These are phyloP conservation scores for Lethenteron camtschaticum DNA, from an alignment of 2,113 vertebrate genomes.

Conservation along the genomic window DNA sequence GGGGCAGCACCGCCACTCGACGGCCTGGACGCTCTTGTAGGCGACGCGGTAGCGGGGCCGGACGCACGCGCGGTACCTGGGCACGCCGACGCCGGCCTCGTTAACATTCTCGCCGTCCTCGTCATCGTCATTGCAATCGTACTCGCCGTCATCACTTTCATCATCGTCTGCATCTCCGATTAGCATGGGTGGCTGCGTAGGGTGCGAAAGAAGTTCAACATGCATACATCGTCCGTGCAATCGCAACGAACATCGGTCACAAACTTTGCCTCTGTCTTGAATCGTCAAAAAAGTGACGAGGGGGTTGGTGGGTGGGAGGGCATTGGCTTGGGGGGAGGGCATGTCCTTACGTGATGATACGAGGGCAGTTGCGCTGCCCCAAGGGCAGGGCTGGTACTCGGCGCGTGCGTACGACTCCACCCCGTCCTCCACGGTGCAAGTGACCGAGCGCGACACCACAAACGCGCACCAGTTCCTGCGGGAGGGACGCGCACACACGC, in stretches of 20 bases:
- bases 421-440: conserved; percentile 87
- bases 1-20: conserved; percentile 81
- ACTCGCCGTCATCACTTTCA: too few relatives aligned
- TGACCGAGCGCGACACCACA: conserved; percentile 58
- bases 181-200: too few relatives aligned
- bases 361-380: conserved; percentile 61
- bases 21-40: conserved; percentile 52
- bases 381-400: conserved; percentile 61
- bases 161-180: too few relatives aligned
- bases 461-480: conserved; percentile 84
- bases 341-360: conserved; percentile 43
- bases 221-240: too few relatives aligned
- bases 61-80: conserved; percentile 55
- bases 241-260: too few relatives aligned
- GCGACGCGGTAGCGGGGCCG: conserved; percentile 58
- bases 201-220: too few relatives aligned
- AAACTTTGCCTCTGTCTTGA: too few relatives aligned
- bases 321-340: too few relatives aligned
- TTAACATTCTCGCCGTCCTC: too few relatives aligned
- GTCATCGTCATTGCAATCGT: too few relatives aligned
- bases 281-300: too few relatives aligned
- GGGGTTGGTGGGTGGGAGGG: too few relatives aligned
- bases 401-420: conserved; percentile 68
- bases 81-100: conserved; percentile 9
- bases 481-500: neutral